These are phyloP conservation scores for Chrysemys picta DNA, from an alignment of 2,113 vertebrate species.

Conservation along the genomic window DNA sequence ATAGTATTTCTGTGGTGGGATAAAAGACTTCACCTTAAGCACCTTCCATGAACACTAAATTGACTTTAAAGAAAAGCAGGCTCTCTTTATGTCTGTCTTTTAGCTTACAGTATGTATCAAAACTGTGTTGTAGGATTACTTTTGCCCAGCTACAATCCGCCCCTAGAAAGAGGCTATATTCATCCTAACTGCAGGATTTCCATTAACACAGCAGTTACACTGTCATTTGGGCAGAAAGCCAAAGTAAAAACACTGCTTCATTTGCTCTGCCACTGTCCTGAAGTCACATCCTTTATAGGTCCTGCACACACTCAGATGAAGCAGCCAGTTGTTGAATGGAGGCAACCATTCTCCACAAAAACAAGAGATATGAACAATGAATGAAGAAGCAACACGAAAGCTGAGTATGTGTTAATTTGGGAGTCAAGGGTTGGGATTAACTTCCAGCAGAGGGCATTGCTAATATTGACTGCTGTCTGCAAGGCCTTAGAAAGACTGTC, in stretches of 20 bases:
- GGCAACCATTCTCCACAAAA: conserved; percentile 41
- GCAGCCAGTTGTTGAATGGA: conserved; percentile 16
- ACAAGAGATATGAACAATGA: conserved; percentile 11
- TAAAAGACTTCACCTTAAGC: conserved; percentile 39
- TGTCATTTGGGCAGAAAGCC: conserved; percentile 66
- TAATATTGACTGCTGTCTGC: background rate
- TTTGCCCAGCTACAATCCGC: conserved; percentile 40
- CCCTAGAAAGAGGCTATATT: conserved; percentile 47
- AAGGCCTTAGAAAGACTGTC: conserved; percentile 1
- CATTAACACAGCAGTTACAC: conserved; percentile 70
- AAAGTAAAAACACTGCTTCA: conserved; percentile 52
- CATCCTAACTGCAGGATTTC: conserved; percentile 62
- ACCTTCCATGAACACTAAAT: background rate
- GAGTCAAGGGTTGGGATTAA: background rate
- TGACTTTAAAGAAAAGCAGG: background rate
- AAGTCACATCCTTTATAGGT: conserved; percentile 57
- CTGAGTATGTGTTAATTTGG: background rate
- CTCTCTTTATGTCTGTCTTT: conserved; percentile 53
- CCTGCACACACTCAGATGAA: background rate
- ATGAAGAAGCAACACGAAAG: background rate
- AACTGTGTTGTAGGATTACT: conserved; percentile 34
- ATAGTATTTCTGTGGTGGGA: conserved; percentile 7
- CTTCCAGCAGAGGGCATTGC: accelerated
- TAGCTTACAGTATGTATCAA: background rate
- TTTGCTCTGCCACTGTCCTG: conserved; percentile 67